Percentiles rank a stretch among this genome's conserved stretches.
Conservation (phyloP, 1,140 invertebrate genomes). For the Plutomurus gul region DNA sequence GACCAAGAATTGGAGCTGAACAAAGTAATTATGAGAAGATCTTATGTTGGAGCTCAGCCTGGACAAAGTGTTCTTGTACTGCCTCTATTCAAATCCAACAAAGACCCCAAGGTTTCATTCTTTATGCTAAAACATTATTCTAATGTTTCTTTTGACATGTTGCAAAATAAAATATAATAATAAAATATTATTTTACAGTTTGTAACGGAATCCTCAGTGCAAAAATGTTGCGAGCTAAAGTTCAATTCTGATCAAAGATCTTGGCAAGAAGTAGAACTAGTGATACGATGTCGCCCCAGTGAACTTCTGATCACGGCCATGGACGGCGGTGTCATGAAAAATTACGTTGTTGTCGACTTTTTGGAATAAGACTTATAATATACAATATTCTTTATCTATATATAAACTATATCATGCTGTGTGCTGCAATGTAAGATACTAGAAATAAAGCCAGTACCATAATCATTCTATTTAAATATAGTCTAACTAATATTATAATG, state of each 20-base stretch:
- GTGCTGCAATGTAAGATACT: no score
- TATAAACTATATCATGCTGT: no score
- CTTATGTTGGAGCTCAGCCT: constrained; percentile 53
- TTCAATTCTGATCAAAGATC: constrained; percentile 42
- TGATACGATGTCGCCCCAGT: constrained; percentile 45
- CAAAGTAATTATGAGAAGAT: constrained; percentile 42
- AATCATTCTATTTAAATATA: no score
- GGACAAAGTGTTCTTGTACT: constrained; percentile 50
- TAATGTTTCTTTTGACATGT: neutral
- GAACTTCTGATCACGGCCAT: constrained; percentile 46
- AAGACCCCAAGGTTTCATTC: constrained; percentile 44
- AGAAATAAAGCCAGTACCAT: no score
- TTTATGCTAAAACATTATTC: neutral
- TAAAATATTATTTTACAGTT: constrained; percentile 37
- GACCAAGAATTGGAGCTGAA: constrained; percentile 50
- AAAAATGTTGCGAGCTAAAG: constrained; percentile 52
- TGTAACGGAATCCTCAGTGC: constrained; percentile 47
- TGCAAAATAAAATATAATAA: neutral
- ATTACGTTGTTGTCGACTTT: constrained; percentile 50
- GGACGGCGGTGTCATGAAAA: constrained; percentile 42
- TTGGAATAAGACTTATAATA: neutral
- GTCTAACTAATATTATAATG: no score
- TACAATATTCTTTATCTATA: neutral
- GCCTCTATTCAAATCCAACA: constrained; percentile 49
- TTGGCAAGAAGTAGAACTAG: constrained; percentile 51